phyloP scores from a whole-genome alignment of 2,797 vertebrate species.

The Schizopygopsis malacanthus region DNA sequence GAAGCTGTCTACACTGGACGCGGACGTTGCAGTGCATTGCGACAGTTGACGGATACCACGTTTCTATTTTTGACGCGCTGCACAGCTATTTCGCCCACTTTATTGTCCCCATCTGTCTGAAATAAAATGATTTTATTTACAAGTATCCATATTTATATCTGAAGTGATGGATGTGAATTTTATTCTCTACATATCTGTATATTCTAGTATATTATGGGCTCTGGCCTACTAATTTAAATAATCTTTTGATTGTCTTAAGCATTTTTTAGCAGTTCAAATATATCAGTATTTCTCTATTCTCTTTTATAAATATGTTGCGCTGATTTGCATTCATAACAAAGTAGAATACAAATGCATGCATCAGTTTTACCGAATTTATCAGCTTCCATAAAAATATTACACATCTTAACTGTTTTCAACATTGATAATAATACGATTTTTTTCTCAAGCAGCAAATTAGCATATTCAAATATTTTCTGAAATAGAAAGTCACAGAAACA shows the following conservation, averaged over 20 bases:
- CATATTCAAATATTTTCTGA: no score
- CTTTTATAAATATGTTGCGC: background rate
- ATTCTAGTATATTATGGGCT: background rate
- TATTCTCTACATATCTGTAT: background rate
- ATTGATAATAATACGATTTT: no score
- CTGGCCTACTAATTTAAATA: background rate
- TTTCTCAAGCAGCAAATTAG: no score
- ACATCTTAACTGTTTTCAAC: no score
- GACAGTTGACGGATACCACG: conserved; percentile 34
- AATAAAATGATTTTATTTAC: conserved; percentile 31
- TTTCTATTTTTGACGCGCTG: conserved; percentile 34
- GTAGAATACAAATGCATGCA: background rate
- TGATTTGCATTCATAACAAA: background rate
- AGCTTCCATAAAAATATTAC: background rate
- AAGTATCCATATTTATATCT: conserved; percentile 25
- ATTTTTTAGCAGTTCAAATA: background rate
- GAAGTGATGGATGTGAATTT: background rate
- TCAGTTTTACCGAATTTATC: background rate
- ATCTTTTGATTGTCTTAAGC: background rate
- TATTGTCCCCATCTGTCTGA: conserved; percentile 14
- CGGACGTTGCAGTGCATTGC: conserved; percentile 37
- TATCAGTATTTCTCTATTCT: background rate
- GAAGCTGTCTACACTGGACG: conserved; percentile 35
- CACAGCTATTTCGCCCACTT: conserved; percentile 20
- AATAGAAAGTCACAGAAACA: background rate